These are phyloP conservation scores for Agrotis ipsilon DNA, from an alignment of 2,888 invertebrate genomes.

Conservation along the genomic window DNA sequence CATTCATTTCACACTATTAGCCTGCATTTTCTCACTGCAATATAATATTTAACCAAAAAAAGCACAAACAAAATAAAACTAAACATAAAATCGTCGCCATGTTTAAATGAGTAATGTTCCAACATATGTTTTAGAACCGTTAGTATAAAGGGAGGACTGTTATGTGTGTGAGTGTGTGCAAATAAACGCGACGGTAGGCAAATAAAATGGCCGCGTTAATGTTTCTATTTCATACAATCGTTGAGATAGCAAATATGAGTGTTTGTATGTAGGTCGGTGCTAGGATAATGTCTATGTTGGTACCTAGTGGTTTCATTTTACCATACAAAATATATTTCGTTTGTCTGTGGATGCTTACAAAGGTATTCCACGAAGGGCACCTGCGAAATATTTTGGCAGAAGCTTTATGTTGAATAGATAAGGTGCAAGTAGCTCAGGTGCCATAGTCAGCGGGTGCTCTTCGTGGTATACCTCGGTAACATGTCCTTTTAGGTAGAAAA, in stretches of 20 bases:
- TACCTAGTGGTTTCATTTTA: neutral
- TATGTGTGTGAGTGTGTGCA: constrained; percentile 34
- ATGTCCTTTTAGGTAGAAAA: too few relatives aligned
- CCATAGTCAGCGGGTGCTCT: too few relatives aligned
- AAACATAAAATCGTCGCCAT: neutral
- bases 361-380: too few relatives aligned
- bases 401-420: too few relatives aligned
- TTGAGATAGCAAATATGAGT: constrained; percentile 28
- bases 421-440: too few relatives aligned
- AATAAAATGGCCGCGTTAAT: constrained; percentile 62
- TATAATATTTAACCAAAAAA: too few relatives aligned
- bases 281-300: constrained; percentile 11
- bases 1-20: neutral
- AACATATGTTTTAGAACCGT: constrained; percentile 27
- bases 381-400: too few relatives aligned
- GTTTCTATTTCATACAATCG: constrained; percentile 62
- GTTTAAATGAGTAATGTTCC: constrained; percentile 13
- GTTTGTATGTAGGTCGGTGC: constrained; percentile 2
- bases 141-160: neutral
- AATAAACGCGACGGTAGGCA: constrained; percentile 61
- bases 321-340: neutral
- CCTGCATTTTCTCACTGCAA: neutral
- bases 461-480: too few relatives aligned
- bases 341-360: neutral
- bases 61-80: neutral